Conservation (phyloP, 2,113 vertebrate species). For the Edolisoma coerulescens region DNA sequence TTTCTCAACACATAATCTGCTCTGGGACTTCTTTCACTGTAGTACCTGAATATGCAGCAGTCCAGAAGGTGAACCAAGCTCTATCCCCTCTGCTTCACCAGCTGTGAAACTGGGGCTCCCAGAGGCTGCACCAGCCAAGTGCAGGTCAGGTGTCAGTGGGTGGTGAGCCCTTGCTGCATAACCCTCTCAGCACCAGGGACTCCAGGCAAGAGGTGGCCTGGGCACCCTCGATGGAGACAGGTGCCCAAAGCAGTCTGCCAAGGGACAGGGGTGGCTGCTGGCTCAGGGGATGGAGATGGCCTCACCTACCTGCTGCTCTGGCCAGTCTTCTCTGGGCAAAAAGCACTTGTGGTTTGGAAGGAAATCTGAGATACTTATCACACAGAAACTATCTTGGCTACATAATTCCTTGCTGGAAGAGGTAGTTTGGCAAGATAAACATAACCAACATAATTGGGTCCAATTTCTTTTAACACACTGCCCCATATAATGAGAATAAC, state of each 20-base stretch:
- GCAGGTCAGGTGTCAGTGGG: background rate
- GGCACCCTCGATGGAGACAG: rapidly evolving
- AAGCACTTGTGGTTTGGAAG: background rate
- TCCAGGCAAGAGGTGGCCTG: background rate
- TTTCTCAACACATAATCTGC: background rate
- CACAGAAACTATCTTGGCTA: background rate
- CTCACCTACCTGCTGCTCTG: background rate
- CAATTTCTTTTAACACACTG: background rate
- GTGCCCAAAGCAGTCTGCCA: background rate
- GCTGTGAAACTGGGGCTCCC: background rate
- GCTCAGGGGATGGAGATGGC: background rate
- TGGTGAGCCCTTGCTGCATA: background rate
- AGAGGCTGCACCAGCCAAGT: background rate
- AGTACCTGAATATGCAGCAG: background rate
- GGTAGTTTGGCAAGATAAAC: background rate
- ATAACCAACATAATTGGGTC: background rate
- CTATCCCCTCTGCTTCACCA: background rate
- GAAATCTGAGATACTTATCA: background rate
- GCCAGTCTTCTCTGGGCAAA: background rate
- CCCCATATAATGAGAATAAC: background rate
- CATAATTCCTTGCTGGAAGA: background rate
- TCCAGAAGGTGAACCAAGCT: background rate
- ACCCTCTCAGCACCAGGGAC: background rate
- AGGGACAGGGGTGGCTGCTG: background rate
- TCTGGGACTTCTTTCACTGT: background rate